These are phyloP conservation scores for Saccopteryx bilineata DNA, from an alignment of 2,113 vertebrate genomes.

Conservation along the genomic window DNA sequence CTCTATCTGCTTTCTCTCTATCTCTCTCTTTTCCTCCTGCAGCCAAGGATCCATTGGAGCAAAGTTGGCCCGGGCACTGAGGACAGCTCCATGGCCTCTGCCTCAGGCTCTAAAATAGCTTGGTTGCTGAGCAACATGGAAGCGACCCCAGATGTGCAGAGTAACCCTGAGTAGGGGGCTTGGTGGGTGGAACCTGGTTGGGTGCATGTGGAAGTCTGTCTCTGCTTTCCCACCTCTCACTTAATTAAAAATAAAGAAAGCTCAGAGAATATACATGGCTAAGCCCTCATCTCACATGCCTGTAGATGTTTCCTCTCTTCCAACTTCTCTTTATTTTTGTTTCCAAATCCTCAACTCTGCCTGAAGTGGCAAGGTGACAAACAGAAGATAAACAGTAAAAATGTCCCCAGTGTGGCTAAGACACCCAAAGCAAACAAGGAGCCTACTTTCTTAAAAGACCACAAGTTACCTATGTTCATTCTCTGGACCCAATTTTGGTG, in stretches of 20 bases:
- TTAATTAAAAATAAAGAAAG: background rate
- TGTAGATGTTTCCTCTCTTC: accelerated
- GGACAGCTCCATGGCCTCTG: too few relatives aligned
- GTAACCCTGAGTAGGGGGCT: too few relatives aligned
- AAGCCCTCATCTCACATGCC: accelerated
- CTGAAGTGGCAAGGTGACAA: background rate
- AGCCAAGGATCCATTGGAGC: too few relatives aligned
- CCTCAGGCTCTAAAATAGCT: too few relatives aligned
- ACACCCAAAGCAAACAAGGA: background rate
- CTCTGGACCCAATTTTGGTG: background rate
- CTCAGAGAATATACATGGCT: background rate
- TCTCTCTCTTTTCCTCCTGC: too few relatives aligned
- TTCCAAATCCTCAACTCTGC: background rate
- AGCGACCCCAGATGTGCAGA: too few relatives aligned
- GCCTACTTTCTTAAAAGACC: background rate
- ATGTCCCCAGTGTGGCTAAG: background rate
- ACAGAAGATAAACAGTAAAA: background rate
- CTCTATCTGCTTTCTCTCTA: too few relatives aligned
- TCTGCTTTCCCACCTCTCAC: too few relatives aligned
- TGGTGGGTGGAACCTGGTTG: too few relatives aligned
- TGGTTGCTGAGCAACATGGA: too few relatives aligned
- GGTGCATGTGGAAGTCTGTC: too few relatives aligned
- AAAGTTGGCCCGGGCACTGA: too few relatives aligned
- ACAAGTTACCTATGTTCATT: background rate
- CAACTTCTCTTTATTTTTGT: background rate